Evolutionary conservation across 2,113 vertebrate genomes (phyloP).

Genomic region (Stictonetta naevosa): DNA sequence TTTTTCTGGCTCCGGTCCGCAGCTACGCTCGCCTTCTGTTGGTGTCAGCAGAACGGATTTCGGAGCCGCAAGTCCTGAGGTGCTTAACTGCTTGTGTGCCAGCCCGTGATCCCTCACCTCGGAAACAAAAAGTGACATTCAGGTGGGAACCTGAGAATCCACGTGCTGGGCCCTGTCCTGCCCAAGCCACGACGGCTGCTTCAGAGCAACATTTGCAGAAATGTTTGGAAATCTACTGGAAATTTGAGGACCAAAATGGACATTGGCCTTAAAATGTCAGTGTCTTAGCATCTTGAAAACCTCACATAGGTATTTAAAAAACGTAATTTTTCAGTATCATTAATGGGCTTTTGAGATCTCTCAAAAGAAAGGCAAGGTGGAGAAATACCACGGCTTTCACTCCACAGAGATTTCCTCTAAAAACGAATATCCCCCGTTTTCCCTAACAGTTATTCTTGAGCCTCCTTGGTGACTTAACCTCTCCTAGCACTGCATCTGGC

Average conservation of each 20-base stretch:
- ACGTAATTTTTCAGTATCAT: not conserved
- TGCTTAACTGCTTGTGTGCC: conserved; percentile 13
- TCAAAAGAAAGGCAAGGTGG: not conserved
- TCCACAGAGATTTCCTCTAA: not conserved
- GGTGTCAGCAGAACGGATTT: not conserved
- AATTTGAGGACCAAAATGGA: not conserved
- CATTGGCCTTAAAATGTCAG: not conserved
- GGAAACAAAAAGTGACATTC: not conserved
- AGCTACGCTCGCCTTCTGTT: not conserved
- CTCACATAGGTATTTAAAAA: not conserved
- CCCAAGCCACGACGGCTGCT: fast-evolving
- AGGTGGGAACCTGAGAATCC: not conserved
- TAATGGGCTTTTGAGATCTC: not conserved
- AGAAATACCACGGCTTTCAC: not conserved
- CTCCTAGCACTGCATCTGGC: not conserved
- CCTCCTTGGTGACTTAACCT: conserved; percentile 4
- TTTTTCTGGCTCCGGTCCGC: not conserved
- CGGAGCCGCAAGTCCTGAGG: not conserved
- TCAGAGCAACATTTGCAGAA: not conserved
- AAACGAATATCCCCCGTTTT: not conserved
- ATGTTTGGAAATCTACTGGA: not conserved
- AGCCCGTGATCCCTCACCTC: not conserved
- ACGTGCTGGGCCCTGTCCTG: not conserved
- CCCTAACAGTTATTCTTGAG: not conserved
- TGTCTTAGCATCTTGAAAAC: not conserved